Base-by-base conservation (phyloP, 2,888 invertebrate genomes). In the Noctua janthina region DNA sequence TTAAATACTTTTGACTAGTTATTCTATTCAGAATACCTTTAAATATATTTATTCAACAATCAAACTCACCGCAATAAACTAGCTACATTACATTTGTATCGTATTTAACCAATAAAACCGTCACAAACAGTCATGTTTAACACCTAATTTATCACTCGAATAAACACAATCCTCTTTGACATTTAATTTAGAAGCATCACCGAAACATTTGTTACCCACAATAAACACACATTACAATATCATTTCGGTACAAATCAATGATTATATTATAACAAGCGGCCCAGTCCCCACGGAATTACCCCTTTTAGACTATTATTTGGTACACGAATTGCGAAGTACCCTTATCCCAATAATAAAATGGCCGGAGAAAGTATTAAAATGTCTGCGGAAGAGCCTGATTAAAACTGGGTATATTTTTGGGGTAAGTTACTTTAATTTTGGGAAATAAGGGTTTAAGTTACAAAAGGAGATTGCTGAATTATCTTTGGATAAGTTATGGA, bases 181-280 rank as follows among this genome's bases (percentile, higher is more conserved):
- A 78, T 81, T 83, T 83, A 85, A 90, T 88, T 84, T 79, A 78
- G 76, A 79, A 81, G 35, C 56, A 62, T 76, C 67, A 56, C 49
- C 51, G 8, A 82, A 81, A 87, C 76, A 82, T 79, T 84, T 78
- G 73, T 72, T 79, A 39, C 69, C 72, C 64, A 62, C 74, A 81
- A 86, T 84, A 83, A 83, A 86, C 43, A 84, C 8, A 62, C 29
- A 59, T 73, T 70, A 81, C 76, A 76, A 56, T 81, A 67, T 78
- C 74, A 81, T 84, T 81, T 46, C 62, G 70, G 69, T 71, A 81
- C 78, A 81, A 89, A 90, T 88, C 82, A 87, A 90, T 89, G 81
- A 87, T 83, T 78, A 89, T 81, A 82, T 35, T 39, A 51, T 62
- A 43, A 67, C 68, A 62, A 64, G 70, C 70, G 62, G 49, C 43